Conservation (phyloP, 2,113 vertebrate genomes). For the Eidolon helvum region DNA sequence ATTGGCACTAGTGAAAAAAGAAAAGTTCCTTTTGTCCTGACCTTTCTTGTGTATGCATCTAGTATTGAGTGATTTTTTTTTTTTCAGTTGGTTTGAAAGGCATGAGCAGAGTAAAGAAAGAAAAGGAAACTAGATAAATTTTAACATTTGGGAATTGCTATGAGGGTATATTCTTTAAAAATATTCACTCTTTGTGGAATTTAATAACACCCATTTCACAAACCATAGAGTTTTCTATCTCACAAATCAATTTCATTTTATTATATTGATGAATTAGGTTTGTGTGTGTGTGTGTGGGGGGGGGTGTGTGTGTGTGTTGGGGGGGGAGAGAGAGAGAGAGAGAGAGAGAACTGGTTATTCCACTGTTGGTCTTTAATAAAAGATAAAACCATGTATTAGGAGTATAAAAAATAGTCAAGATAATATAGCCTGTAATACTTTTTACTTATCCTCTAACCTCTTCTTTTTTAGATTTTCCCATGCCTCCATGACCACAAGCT, state of each 20-base stretch:
- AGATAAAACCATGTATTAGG: conserved; percentile 73
- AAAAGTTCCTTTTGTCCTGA: background rate
- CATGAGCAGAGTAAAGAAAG: background rate
- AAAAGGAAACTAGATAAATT: conserved; percentile 55
- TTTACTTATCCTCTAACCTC: conserved; percentile 79
- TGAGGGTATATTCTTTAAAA: conserved; percentile 57
- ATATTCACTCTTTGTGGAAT: conserved; percentile 61
- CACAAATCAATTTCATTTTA: conserved; percentile 74
- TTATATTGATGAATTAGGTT: conserved; percentile 48
- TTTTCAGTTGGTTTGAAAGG: conserved; percentile 16
- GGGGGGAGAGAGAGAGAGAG: too few species aligned
- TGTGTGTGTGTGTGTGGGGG: too few species aligned
- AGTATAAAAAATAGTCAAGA: conserved; percentile 79
- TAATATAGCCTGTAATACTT: conserved; percentile 79
- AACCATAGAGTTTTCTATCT: conserved; percentile 71
- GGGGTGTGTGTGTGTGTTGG: too few species aligned
- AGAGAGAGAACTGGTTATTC: conserved; percentile 54
- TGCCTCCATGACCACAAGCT: conserved; percentile 55
- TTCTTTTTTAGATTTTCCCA: conserved; percentile 77
- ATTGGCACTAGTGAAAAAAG: background rate
- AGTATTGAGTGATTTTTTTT: background rate
- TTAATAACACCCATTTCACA: conserved; percentile 76
- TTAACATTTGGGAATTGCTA: conserved; percentile 51
- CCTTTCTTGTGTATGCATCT: background rate
- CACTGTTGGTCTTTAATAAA: conserved; percentile 76